Conservation (phyloP, 2,797 vertebrate genomes). For the Gallirallus australis region DNA sequence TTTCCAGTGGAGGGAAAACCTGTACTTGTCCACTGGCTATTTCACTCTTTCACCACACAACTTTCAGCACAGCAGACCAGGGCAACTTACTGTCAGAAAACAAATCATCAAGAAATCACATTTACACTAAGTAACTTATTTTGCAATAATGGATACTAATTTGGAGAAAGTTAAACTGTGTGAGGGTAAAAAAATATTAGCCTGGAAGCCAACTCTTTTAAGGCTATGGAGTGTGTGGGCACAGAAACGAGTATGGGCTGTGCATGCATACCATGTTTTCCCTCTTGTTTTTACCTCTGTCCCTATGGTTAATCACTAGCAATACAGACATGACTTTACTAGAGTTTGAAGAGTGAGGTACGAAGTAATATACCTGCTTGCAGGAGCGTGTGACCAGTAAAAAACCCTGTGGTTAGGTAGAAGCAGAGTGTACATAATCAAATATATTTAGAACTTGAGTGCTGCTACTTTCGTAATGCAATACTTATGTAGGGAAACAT, state of each 20-base stretch:
- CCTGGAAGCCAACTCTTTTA: neutral
- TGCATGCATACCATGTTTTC: neutral
- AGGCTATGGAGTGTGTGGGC: neutral
- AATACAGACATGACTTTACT: neutral
- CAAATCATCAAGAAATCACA: neutral
- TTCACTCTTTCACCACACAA: neutral
- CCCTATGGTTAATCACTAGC: neutral
- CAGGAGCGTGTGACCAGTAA: neutral
- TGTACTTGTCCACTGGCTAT: rapidly evolving
- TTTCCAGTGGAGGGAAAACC: slow-evolving; percentile 26
- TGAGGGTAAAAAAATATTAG: neutral
- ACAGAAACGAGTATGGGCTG: neutral
- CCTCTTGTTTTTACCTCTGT: neutral
- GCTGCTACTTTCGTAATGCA: neutral
- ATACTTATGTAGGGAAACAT: neutral
- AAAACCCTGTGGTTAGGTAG: neutral
- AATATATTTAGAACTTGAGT: neutral
- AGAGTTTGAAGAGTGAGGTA: neutral
- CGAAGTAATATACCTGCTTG: neutral
- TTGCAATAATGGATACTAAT: neutral
- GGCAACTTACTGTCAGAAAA: neutral
- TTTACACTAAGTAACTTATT: neutral
- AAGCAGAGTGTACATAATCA: neutral
- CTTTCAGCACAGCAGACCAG: neutral
- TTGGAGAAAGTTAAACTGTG: neutral